Evolutionary conservation across 2,797 vertebrate species (phyloP).

Genomic region (Masticophis lateralis): DNA sequence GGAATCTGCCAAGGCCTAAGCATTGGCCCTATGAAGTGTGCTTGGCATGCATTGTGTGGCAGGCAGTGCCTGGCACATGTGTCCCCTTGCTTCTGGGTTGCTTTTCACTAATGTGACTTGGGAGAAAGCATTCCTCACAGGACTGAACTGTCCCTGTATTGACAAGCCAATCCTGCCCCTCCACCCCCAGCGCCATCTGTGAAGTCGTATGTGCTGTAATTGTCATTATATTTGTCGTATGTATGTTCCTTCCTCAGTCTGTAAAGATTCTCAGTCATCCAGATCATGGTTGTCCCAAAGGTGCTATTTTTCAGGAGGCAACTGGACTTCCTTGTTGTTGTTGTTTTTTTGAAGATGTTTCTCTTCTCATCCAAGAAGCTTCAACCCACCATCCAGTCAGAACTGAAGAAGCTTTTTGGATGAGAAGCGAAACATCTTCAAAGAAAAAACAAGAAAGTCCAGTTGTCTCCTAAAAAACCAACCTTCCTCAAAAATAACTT

Average conservation of each 20-base stretch:
- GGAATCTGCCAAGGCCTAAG: not conserved
- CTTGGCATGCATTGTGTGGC: constrained; percentile 10
- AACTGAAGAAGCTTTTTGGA: not conserved
- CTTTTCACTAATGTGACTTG: constrained; percentile 22
- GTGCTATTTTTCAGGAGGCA: too few species aligned
- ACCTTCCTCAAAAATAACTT: not conserved
- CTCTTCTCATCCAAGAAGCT: not conserved
- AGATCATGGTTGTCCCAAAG: too few species aligned
- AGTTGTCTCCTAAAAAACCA: not conserved
- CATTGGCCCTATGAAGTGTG: not conserved
- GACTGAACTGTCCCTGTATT: not conserved
- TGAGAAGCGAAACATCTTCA: not conserved
- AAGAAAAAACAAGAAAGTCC: not conserved
- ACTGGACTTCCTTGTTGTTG: too few species aligned
- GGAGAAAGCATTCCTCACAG: constrained; percentile 21
- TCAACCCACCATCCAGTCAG: too few species aligned
- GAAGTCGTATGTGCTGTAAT: not conserved
- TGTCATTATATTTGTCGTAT: not conserved
- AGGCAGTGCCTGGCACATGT: constrained; percentile 37
- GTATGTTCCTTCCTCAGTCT: not conserved
- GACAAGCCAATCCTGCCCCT: not conserved
- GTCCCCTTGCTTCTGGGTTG: not conserved
- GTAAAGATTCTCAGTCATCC: not conserved
- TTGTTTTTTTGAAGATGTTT: too few species aligned
- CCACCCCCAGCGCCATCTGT: not conserved